Conservation (phyloP, 2,113 vertebrate genomes). For the Eonycteris spelaea region DNA sequence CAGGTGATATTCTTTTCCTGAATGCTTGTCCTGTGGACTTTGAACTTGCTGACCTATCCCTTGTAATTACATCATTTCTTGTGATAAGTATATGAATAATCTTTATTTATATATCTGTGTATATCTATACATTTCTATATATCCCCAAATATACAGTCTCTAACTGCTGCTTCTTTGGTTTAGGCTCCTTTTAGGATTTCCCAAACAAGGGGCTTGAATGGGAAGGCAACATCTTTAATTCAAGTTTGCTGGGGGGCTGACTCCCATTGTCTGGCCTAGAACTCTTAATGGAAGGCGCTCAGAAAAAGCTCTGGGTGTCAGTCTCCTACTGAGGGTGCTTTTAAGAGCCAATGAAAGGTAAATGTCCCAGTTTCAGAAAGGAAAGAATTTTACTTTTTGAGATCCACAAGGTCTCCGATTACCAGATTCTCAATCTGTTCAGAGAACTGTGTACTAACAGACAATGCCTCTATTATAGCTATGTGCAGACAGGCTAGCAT, state of each 20-base stretch:
- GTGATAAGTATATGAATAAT: background rate
- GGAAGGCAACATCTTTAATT: background rate
- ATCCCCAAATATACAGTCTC: background rate
- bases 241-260: background rate
- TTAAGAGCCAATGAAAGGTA: background rate
- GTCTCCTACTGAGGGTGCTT: background rate
- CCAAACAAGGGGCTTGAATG: background rate
- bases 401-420: background rate
- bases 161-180: background rate
- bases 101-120: background rate
- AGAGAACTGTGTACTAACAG: background rate
- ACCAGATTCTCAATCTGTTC: background rate
- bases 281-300: background rate
- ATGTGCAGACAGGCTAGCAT: rapidly evolving
- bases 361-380: background rate
- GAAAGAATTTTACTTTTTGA: background rate
- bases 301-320: background rate
- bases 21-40: background rate
- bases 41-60: background rate
- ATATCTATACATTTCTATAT: background rate
- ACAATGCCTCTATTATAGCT: rapidly evolving
- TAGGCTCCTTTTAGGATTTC: background rate
- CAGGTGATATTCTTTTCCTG: background rate
- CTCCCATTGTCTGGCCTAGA: background rate
- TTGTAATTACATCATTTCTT: background rate